Evolutionary conservation across 2,888 invertebrate genomes (phyloP).

Genomic region (Phortica okadai): DNA sequence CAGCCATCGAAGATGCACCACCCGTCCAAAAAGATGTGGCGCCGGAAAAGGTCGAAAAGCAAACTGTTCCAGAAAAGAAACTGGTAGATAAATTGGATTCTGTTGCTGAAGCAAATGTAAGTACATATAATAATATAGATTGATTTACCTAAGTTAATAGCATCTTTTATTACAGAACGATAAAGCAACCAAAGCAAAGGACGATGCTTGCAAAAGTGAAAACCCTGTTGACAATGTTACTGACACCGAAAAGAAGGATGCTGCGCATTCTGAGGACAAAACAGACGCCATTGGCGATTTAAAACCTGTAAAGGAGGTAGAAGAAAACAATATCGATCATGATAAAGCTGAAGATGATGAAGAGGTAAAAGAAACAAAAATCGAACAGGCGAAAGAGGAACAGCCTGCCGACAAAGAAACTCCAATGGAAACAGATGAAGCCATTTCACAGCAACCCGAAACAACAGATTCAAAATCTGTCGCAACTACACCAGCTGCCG

Average conservation of each 20-base stretch:
- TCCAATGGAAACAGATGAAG: conserved; percentile 37
- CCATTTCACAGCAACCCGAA: conserved; percentile 1
- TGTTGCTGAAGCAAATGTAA: conserved; percentile 49
- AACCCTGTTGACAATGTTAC: conserved; percentile 31
- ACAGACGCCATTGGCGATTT: conserved; percentile 48
- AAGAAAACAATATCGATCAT: conserved; percentile 57
- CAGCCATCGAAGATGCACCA: conserved; percentile 47
- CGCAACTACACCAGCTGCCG: conserved; percentile 29
- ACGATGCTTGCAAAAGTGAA: conserved; percentile 46
- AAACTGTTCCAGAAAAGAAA: conserved; percentile 12
- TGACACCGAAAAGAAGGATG: conserved; percentile 41
- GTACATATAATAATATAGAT: background rate
- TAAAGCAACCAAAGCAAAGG: conserved; percentile 45
- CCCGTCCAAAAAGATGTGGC: conserved; percentile 54
- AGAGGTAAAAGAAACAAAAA: conserved; percentile 35
- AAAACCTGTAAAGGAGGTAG: conserved; percentile 47
- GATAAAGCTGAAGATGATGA: conserved; percentile 38
- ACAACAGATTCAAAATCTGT: conserved; percentile 44
- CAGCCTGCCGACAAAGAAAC: background rate
- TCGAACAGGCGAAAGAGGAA: conserved; percentile 33
- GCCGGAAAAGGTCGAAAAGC: conserved; percentile 20
- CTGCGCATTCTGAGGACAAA: conserved; percentile 49
- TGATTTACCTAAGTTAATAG: background rate
- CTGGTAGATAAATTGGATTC: conserved; percentile 32
- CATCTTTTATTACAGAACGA: conserved; percentile 44